phyloP scores from a whole-genome alignment of 2,113 vertebrate genomes.

The Grammomys surdaster region DNA sequence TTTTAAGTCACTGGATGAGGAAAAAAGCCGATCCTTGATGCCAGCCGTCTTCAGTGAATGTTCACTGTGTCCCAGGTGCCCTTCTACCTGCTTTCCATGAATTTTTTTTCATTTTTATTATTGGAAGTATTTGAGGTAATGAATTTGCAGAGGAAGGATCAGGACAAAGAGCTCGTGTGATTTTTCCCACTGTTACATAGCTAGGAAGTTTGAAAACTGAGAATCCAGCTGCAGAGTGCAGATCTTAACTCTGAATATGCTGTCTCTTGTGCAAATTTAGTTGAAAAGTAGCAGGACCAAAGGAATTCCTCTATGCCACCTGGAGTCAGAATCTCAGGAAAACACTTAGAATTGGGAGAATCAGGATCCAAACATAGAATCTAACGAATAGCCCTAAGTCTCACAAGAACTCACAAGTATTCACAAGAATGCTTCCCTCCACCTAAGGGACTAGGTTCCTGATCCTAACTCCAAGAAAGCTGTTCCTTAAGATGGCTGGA shows the following conservation, averaged over 20 bases:
- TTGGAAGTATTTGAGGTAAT: not conserved
- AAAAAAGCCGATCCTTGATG: not conserved
- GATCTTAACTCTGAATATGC: not conserved
- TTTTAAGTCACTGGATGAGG: not conserved
- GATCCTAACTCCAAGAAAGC: not conserved
- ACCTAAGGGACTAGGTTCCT: not conserved
- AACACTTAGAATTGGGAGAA: not conserved
- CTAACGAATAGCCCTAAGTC: not conserved
- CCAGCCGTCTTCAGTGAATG: not conserved
- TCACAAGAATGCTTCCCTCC: not conserved
- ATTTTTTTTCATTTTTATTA: constrained; percentile 19
- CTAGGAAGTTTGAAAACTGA: constrained; percentile 19
- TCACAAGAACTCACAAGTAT: not conserved
- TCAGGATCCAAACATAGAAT: not conserved
- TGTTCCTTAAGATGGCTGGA: not conserved
- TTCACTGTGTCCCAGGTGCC: not conserved
- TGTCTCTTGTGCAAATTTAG: not conserved
- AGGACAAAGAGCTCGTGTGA: not conserved
- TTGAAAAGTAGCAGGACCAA: not conserved
- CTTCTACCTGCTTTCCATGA: not conserved
- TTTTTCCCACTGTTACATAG: not conserved
- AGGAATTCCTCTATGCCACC: not conserved
- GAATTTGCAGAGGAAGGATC: not conserved
- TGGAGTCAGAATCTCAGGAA: not conserved
- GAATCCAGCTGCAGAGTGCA: not conserved